Conservation (phyloP, 2,113 vertebrate species). For the Elanus axillaris region DNA sequence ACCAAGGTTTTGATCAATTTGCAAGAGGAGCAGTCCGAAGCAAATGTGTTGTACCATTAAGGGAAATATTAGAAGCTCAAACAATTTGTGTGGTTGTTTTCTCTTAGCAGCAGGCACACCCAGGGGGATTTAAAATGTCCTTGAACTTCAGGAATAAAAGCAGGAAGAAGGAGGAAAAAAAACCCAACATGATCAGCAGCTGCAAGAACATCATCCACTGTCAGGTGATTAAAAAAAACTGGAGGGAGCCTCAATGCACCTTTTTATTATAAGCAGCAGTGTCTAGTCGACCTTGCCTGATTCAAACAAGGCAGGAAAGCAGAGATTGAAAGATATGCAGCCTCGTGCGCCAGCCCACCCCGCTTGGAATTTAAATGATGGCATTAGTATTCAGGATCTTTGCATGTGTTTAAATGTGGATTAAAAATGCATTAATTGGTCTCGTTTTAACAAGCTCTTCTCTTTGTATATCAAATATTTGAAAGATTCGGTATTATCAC, state of each 20-base stretch:
- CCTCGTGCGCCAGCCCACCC: not conserved
- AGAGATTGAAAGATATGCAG: conserved; percentile 25
- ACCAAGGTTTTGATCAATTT: not conserved
- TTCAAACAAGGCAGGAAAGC: not conserved
- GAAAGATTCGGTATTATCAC: conserved; percentile 57
- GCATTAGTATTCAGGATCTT: conserved; percentile 61
- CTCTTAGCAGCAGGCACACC: not conserved
- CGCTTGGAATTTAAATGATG: not conserved
- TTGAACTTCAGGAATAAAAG: not conserved
- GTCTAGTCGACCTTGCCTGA: not conserved
- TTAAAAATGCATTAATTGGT: conserved; percentile 72
- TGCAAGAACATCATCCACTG: not conserved
- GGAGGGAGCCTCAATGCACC: not conserved
- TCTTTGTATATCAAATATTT: conserved; percentile 70
- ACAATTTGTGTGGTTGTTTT: not conserved
- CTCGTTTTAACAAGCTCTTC: conserved; percentile 64
- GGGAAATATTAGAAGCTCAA: not conserved
- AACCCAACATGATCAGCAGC: not conserved
- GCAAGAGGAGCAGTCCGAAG: not conserved
- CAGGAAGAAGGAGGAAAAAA: not conserved
- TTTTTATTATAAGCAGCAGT: not conserved
- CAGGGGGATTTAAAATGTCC: not conserved
- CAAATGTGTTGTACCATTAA: not conserved
- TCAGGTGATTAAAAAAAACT: not conserved
- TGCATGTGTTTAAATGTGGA: conserved; percentile 64